These are phyloP conservation scores for Synergus japonicus DNA, from an alignment of 2,888 invertebrate genomes.

Conservation along the genomic window DNA sequence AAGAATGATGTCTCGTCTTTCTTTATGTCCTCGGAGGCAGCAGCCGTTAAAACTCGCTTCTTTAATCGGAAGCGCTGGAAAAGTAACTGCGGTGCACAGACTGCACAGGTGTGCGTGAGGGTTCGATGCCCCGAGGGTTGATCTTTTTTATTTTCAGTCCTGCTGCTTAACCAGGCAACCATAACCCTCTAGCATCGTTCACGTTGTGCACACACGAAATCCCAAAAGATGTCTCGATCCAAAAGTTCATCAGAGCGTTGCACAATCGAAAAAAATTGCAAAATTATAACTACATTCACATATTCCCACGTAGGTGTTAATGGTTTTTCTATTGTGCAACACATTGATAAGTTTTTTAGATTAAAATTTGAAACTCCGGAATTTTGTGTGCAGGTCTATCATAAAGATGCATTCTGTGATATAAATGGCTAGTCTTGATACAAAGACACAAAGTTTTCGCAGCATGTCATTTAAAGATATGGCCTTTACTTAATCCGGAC, in stretches of 20 bases:
- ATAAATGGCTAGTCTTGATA: constrained; percentile 61
- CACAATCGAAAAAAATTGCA: too few species aligned
- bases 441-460: constrained; percentile 51
- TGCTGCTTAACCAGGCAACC: constrained; percentile 52
- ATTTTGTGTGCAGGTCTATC: too few species aligned
- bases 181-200: constrained; percentile 44
- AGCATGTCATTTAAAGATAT: constrained; percentile 50
- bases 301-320: too few species aligned
- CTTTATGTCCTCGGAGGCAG: constrained; percentile 18
- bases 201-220: constrained; percentile 37
- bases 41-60: constrained; percentile 53
- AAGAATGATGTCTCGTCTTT: constrained; percentile 1
- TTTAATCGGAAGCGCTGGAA: constrained; percentile 54
- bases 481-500: constrained; percentile 31
- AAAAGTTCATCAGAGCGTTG: too few species aligned
- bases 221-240: too few species aligned
- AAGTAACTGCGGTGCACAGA: constrained; percentile 51
- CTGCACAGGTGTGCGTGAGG: constrained; percentile 44
- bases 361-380: neutral
- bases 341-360: too few species aligned
- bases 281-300: too few species aligned
- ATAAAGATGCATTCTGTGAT: too few species aligned
- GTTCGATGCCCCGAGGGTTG: constrained; percentile 56
- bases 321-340: too few species aligned
- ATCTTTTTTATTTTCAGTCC: constrained; percentile 55